A percentile compares a stretch with the other conserved stretches of the same genome.
These are phyloP conservation scores for Micropterix aruncella DNA, from an alignment of 2,888 invertebrate species.

Conservation along the genomic window DNA sequence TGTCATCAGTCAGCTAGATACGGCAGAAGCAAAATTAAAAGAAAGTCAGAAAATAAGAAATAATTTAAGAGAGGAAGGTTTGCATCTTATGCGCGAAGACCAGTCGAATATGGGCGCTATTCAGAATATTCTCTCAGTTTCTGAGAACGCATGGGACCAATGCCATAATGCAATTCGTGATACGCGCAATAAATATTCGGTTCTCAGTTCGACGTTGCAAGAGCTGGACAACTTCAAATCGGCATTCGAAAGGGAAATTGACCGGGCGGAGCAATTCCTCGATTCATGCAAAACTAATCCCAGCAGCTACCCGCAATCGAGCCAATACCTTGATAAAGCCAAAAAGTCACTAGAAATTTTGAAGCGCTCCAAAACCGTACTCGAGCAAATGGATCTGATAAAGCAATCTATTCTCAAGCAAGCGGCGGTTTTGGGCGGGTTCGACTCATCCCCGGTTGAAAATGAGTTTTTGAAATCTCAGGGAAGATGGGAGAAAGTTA, in stretches of 20 bases:
- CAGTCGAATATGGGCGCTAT: slow-evolving; percentile 65
- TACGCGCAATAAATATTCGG: slow-evolving; percentile 57
- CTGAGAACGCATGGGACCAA: slow-evolving; percentile 73
- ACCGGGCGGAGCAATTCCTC: slow-evolving; percentile 50
- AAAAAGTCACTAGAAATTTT: slow-evolving; percentile 62
- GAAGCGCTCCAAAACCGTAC: slow-evolving; percentile 55
- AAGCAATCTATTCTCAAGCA: slow-evolving; percentile 57
- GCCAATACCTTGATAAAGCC: slow-evolving; percentile 54
- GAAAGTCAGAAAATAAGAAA: slow-evolving; percentile 49
- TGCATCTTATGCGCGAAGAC: slow-evolving; percentile 68
- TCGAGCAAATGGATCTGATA: slow-evolving; percentile 69
- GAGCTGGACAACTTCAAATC: slow-evolving; percentile 60
- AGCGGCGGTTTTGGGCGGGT: slow-evolving; percentile 51
- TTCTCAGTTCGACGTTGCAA: slow-evolving; percentile 58
- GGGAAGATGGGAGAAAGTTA: slow-evolving; percentile 53
- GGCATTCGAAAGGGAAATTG: slow-evolving; percentile 54
- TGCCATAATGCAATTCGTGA: slow-evolving; percentile 59
- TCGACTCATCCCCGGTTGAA: slow-evolving; percentile 43
- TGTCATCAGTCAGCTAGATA: slow-evolving; percentile 35
- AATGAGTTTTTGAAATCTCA: slow-evolving; percentile 48
- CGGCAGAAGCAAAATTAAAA: slow-evolving; percentile 39
- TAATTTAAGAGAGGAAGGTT: slow-evolving; percentile 64
- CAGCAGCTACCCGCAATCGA: slow-evolving; percentile 58
- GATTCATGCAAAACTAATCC: slow-evolving; percentile 51
- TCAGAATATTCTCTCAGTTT: slow-evolving; percentile 62